Evolutionary conservation across 2,797 vertebrate species (phyloP), one percentile per base, ranked within the genome.

Genomic region (Erpetoichthys calabaricus): DNA sequence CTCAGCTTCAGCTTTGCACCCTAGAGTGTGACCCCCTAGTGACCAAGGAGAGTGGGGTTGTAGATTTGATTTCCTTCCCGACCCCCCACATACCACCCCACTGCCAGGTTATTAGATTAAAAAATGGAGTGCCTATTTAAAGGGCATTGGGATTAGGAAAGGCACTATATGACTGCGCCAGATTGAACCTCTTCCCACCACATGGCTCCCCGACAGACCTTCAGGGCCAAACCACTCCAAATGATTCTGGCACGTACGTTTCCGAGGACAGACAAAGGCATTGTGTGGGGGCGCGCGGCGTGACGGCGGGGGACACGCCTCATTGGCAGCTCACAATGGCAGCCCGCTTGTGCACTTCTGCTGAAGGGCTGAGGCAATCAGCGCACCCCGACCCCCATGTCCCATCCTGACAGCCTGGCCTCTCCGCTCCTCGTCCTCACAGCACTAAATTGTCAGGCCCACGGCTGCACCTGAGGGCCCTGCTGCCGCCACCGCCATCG

Each of bases 381-480:
- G 25, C 2, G 25, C 25, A 78, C 80, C 76, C 75, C 56, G 73
- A 68, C 72, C 74, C 69, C 80, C 79, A 82, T 81, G 77, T 80
- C 82, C 84, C 82, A 25, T 81, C 81, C 76, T 84, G 81, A 86
- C 85, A 85, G 78, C 75, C 83, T 25, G 25, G 25, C 25, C 74
- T 74, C 79, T 76, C 78, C 84, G 83, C 82, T 85, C 78, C 80
- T 78, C 78, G 82, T 79, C 67, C 79, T 71, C 69, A 80, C 73
- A 79, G 79, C 81, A 84, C 81, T 85, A 86, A 86, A 87, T 86
- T 86, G 82, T 79, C 73, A 73, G 75, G 77, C 73, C 70, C 73
- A 74, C 67, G 77, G 78, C 77, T 79, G 79, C 82, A 87, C 82
- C 85, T 86, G 85, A 84, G 85, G 81, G 84, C 83, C 79, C 78